Evolutionary conservation across 2,888 invertebrate species (phyloP).

Genomic region (Parnassius orleans): DNA sequence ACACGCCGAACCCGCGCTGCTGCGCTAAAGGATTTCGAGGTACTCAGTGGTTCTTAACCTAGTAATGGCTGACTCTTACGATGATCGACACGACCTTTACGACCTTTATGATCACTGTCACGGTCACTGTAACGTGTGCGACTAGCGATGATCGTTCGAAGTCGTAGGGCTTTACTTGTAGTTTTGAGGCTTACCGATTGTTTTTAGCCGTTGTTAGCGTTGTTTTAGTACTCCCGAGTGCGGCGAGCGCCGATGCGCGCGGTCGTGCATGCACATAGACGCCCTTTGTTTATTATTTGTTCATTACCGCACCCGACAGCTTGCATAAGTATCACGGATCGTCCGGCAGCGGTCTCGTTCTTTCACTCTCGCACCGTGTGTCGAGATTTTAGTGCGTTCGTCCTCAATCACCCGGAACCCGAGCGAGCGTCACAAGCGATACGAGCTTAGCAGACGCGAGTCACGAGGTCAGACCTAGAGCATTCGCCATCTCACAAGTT

Average conservation of each 20-base stretch:
- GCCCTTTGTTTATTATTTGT: constrained; percentile 78
- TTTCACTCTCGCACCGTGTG: constrained; percentile 64
- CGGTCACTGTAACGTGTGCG: constrained; percentile 64
- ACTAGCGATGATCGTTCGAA: constrained; percentile 75
- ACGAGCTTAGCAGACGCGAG: constrained; percentile 60
- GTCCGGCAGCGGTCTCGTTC: constrained; percentile 69
- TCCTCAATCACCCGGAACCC: constrained; percentile 58
- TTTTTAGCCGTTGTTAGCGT: constrained; percentile 81
- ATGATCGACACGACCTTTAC: constrained; percentile 66
- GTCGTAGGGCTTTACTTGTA: constrained; percentile 82
- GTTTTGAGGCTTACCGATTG: constrained; percentile 82
- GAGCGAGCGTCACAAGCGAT: constrained; percentile 61
- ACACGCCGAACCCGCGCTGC: constrained; percentile 84
- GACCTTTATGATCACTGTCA: constrained; percentile 61
- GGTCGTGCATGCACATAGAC: constrained; percentile 77
- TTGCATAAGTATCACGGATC: constrained; percentile 73
- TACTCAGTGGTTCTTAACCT: constrained; percentile 82
- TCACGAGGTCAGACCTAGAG: constrained; percentile 78
- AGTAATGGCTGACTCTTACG: constrained; percentile 77
- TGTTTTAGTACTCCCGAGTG: constrained; percentile 79
- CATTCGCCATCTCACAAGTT: constrained; percentile 81
- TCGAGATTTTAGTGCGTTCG: constrained; percentile 45
- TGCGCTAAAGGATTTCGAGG: constrained; percentile 92
- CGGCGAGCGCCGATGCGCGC: constrained; percentile 76
- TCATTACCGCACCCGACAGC: constrained; percentile 78